These are phyloP conservation scores for Sphenodon punctatus DNA, from an alignment of 2,797 vertebrate genomes.

Conservation along the genomic window DNA sequence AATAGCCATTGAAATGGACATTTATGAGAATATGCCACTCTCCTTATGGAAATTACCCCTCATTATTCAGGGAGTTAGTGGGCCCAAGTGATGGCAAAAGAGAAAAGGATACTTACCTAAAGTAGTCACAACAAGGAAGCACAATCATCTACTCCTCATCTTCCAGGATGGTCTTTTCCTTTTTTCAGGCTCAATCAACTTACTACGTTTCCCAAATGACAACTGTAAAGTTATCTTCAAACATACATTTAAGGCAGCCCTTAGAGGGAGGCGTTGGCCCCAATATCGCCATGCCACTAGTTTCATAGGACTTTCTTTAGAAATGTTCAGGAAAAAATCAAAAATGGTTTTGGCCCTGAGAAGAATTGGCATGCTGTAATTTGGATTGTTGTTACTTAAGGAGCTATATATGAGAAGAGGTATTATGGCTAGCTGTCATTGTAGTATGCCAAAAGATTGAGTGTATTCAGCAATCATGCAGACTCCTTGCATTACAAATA, in stretches of 20 bases:
- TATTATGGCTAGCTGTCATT: constrained; percentile 1
- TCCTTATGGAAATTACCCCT: not conserved
- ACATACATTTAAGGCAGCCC: not conserved
- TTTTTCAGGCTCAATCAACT: not conserved
- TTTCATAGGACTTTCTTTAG: constrained; percentile 16
- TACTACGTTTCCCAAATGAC: not conserved
- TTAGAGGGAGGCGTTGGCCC: not conserved
- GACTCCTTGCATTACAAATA: constrained; percentile 61
- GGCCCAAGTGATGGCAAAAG: not conserved
- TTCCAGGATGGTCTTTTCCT: rapidly evolving
- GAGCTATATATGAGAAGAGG: constrained; percentile 20
- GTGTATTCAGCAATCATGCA: constrained; percentile 57
- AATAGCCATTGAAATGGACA: not conserved
- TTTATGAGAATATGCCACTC: not conserved
- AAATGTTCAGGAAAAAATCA: not conserved
- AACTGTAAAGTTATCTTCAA: not conserved
- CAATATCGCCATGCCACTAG: not conserved
- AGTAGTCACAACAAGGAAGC: not conserved
- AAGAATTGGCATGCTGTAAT: not conserved
- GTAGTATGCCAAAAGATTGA: constrained; percentile 48
- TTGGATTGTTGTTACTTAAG: constrained; percentile 37
- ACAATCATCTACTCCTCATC: not conserved
- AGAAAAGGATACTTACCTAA: not conserved
- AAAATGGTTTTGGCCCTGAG: not conserved
- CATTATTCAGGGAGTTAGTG: not conserved